Evolutionary conservation across 2,888 invertebrate genomes (phyloP).

Genomic region (Salpingus planirostris): DNA sequence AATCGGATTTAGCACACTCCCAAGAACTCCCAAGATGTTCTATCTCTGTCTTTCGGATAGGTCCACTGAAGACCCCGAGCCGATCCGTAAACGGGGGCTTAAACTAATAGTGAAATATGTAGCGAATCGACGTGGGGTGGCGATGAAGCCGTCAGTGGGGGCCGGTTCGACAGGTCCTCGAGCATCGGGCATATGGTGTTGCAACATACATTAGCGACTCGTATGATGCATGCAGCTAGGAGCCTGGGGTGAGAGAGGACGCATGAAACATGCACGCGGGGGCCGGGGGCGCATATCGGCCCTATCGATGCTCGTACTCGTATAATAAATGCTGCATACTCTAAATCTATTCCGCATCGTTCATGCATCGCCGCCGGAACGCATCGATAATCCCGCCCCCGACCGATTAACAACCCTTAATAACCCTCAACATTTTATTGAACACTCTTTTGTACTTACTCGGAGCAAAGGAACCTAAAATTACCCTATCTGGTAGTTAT

Average conservation of each 20-base stretch:
- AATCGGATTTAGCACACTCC: too few species aligned
- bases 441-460: too few species aligned
- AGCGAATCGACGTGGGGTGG: slow-evolving; percentile 20
- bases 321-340: slow-evolving; percentile 26
- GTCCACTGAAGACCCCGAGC: too few species aligned
- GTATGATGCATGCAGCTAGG: slow-evolving; percentile 31
- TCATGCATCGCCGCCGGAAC: slow-evolving; percentile 5
- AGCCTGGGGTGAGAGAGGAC: slow-evolving; percentile 28
- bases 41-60: too few species aligned
- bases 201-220: slow-evolving; percentile 40
- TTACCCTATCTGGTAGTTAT: too few species aligned
- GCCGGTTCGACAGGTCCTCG: slow-evolving; percentile 35
- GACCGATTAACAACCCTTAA: too few species aligned
- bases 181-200: slow-evolving; percentile 36
- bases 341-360: slow-evolving; percentile 22
- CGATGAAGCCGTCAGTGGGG: slow-evolving; percentile 28
- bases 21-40: too few species aligned
- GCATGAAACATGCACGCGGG: slow-evolving; percentile 36
- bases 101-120: slow-evolving; percentile 23
- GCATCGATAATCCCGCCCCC: too few species aligned
- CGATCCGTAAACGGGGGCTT: too few species aligned
- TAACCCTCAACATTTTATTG: too few species aligned
- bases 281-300: slow-evolving; percentile 28
- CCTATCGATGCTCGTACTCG: slow-evolving; percentile 36
- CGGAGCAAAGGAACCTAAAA: too few species aligned